Conservation (phyloP, 1,140 invertebrate species). For the Ericerus pela region DNA sequence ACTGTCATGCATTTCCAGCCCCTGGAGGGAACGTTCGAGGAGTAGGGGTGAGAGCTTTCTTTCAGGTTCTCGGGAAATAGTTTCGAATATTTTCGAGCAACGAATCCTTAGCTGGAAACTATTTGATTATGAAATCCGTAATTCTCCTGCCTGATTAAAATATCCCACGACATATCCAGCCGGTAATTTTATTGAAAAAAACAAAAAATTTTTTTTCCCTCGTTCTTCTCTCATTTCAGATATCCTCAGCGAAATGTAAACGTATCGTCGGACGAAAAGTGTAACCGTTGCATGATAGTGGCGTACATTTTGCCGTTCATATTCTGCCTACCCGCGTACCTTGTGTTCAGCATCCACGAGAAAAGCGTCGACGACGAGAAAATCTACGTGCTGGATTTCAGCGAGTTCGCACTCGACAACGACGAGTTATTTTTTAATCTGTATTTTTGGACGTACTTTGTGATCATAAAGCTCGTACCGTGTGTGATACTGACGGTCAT, state of each 20-base stretch:
- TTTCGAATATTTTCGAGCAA: no score
- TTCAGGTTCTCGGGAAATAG: no score
- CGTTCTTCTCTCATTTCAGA: no score
- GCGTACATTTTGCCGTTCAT: slow-evolving; percentile 69
- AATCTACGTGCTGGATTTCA: slow-evolving; percentile 38
- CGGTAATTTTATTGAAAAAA: no score
- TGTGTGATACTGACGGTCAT: slow-evolving; percentile 64
- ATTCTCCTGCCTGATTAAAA: no score
- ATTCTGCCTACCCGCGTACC: slow-evolving; percentile 69
- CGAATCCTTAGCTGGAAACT: no score
- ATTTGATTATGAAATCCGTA: no score
- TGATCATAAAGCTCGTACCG: slow-evolving; percentile 71
- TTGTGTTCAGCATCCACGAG: slow-evolving; percentile 37
- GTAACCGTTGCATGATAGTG: slow-evolving; percentile 52
- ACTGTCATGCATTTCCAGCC: no score
- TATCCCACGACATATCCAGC: no score
- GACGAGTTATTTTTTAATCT: slow-evolving; percentile 39
- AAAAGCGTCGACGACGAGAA: slow-evolving; percentile 21
- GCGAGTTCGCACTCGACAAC: slow-evolving; percentile 30
- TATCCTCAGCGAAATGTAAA: slow-evolving; percentile 57
- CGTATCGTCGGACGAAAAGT: slow-evolving; percentile 58
- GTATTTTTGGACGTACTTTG: slow-evolving; percentile 73
- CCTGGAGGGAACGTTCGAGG: no score
- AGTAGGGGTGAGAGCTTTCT: no score
- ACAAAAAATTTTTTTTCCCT: no score